Conservation (phyloP, 2,888 invertebrate genomes). For the Elegia similella region DNA sequence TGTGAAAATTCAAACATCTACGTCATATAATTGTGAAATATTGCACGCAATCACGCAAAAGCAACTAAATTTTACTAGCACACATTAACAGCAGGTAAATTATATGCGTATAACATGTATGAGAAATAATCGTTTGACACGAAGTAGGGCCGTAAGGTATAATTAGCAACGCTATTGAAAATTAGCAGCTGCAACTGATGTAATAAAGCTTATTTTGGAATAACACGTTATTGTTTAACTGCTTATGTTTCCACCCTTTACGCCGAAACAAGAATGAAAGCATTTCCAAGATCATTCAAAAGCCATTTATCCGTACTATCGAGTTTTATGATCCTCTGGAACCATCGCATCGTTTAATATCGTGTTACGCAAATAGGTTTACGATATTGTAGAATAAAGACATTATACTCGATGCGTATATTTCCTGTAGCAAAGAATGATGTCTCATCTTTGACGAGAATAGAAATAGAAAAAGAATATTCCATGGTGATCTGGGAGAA, state of each 20-base stretch:
- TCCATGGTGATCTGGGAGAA: too few species aligned
- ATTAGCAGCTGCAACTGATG: background rate
- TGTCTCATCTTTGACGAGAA: too few species aligned
- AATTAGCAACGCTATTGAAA: background rate
- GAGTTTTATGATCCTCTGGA: constrained; percentile 6
- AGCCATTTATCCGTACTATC: constrained; percentile 8
- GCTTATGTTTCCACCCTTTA: background rate
- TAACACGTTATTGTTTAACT: background rate
- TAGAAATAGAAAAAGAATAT: too few species aligned
- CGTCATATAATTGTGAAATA: background rate
- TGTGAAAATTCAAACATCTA: too few species aligned
- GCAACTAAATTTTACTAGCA: constrained; percentile 2
- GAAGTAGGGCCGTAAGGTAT: background rate
- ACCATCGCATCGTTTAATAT: constrained; percentile 11
- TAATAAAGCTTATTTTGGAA: background rate
- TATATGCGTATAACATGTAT: background rate
- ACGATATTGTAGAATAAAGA: background rate
- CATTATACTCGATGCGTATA: background rate
- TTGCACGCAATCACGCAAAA: constrained; percentile 7
- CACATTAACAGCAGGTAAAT: background rate
- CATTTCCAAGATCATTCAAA: constrained; percentile 1
- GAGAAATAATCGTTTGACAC: constrained; percentile 8
- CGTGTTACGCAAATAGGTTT: background rate
- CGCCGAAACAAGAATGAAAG: background rate
- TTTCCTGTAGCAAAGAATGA: background rate